Base-by-base conservation (phyloP, 2,113 vertebrate species). In the Cebus imitator region DNA sequence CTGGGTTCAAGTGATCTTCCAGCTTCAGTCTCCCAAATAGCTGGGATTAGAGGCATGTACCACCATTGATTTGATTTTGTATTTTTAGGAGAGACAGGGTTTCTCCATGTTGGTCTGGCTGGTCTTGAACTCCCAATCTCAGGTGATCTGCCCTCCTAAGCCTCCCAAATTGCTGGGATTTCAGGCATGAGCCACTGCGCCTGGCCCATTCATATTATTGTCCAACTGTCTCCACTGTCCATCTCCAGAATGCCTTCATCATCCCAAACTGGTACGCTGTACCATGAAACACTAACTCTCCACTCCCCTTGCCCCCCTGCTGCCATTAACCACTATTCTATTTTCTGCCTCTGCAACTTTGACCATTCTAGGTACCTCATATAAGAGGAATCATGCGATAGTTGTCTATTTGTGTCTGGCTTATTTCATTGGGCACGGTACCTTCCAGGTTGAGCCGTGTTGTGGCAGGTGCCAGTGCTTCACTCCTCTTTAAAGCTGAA, bases 221-320 rank as follows among this genome's bases (percentile, higher is more conserved):
- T 30, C n/a, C 18, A 23, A 4, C 35, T 2, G 0, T 80, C 48
- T 13, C 70, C 30, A 3, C 11, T 16, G 1, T 27, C 20, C 12
- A 3, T 1, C 4, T 25, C 57, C 48, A 43, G 21, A 68, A 45
- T 6, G 6, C 40, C 23, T 40, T 30, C 66, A 6, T 52, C 66
- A 20, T n/a, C 50, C 2, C 75, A 27, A 9, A 8, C 17, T 20
- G 37, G 37, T 52, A 72, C 43, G 48, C 43, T 45, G 27, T 3
- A 17, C 80, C 17, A 0, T 55, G 6, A 23, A 73, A 58, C 10
- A 25, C 40, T 68, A 17, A 9, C 45, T 58, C 52, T 55, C 58
- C 21, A 3, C 4, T 35, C 14, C 17, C 48, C 1, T 2, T 16
- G 13, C 7, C 12, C 2, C 7, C 8, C 66, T 35, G 13, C 20